These are phyloP conservation scores for Scophthalmus maximus DNA, from an alignment of 2,113 vertebrate genomes.

Conservation along the genomic window DNA sequence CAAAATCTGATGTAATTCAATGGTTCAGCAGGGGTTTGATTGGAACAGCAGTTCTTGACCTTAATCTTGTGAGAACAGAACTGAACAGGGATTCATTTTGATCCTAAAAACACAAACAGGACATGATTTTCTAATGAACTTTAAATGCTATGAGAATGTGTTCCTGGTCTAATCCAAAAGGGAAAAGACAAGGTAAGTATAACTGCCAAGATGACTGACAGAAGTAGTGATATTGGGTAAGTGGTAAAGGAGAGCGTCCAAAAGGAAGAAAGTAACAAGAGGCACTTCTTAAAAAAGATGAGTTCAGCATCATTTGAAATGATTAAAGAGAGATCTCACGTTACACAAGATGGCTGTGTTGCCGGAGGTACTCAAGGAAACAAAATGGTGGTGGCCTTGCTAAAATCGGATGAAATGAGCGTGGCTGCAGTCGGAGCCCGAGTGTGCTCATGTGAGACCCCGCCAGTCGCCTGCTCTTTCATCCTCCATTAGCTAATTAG, in stretches of 20 bases:
- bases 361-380: constrained; percentile 48
- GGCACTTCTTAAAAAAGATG: not conserved
- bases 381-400: constrained; percentile 68
- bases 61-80: not conserved
- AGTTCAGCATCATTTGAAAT: constrained; percentile 26
- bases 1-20: not conserved
- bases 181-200: not conserved
- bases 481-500: constrained; percentile 82
- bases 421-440: constrained; percentile 35
- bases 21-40: not conserved
- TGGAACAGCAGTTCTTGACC: not conserved
- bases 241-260: too few species aligned
- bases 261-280: not conserved
- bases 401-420: constrained; percentile 52
- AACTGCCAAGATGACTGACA: not conserved
- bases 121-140: too few species aligned
- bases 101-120: too few species aligned
- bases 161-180: not conserved
- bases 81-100: not conserved
- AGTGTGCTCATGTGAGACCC: constrained; percentile 67
- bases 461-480: constrained; percentile 70
- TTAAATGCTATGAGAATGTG: too few species aligned
- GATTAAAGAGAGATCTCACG: constrained; percentile 9
- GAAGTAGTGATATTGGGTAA: not conserved
- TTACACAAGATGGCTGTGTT: constrained; percentile 69